Conservation (phyloP, 1,140 invertebrate genomes). For the Macrostomum lignano region DNA sequence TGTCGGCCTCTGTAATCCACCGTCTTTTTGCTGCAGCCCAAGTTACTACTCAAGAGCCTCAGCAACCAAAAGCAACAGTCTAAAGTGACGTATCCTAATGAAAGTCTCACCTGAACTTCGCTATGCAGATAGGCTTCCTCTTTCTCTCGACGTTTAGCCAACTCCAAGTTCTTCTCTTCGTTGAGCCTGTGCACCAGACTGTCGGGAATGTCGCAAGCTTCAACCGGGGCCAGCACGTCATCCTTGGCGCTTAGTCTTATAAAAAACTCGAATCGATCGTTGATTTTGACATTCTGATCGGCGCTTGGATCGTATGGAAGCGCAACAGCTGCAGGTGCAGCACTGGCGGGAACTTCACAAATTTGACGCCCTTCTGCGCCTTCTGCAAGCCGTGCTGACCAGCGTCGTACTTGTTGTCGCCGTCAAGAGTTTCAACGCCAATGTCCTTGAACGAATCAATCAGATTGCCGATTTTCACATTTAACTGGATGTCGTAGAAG, state of each 20-base stretch:
- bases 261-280: slow-evolving; percentile 73
- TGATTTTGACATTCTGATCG: slow-evolving; percentile 94
- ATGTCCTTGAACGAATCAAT: slow-evolving; percentile 89
- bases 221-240: slow-evolving; percentile 52
- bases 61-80: no score
- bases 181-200: slow-evolving; percentile 53
- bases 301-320: slow-evolving; percentile 82
- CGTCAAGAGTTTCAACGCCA: slow-evolving; percentile 69
- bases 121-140: slow-evolving; percentile 85
- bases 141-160: slow-evolving; percentile 60
- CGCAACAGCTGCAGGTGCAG: slow-evolving; percentile 88
- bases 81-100: no score
- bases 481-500: slow-evolving; percentile 96
- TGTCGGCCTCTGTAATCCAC: no score
- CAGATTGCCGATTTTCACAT: slow-evolving; percentile 92
- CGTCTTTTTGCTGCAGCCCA: no score
- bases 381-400: slow-evolving; percentile 67
- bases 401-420: slow-evolving; percentile 96
- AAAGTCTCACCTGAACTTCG: slow-evolving; percentile 31
- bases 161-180: slow-evolving; percentile 73
- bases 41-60: no score
- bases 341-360: slow-evolving; percentile 80
- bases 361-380: slow-evolving; percentile 91
- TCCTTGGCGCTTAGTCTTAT: slow-evolving; percentile 39
- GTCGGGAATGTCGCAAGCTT: slow-evolving; percentile 67